Evolutionary conservation across 2,113 vertebrate genomes (phyloP).

Genomic region (Neodon shergylaensis): DNA sequence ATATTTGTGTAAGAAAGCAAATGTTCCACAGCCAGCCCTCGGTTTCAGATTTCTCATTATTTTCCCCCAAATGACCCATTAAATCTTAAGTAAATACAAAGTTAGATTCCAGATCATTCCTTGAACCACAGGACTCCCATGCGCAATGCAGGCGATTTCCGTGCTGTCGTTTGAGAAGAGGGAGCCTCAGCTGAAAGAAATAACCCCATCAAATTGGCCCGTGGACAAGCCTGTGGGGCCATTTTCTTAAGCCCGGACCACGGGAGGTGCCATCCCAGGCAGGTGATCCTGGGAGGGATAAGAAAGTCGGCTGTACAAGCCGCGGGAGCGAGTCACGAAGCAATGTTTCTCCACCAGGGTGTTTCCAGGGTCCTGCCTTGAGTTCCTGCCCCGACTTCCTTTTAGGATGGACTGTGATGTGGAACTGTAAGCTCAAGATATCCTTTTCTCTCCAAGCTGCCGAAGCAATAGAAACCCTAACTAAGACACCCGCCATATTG

Average conservation of each 20-base stretch:
- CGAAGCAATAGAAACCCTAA: background rate
- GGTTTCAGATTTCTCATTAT: conserved; percentile 35
- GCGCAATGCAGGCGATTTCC: background rate
- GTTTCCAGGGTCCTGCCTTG: background rate
- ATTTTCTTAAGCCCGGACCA: background rate
- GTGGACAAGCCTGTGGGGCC: background rate
- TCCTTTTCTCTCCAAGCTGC: background rate
- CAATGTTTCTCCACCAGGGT: too few species aligned
- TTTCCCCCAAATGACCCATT: conserved; percentile 60
- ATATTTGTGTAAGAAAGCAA: conserved; percentile 62
- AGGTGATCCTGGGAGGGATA: background rate
- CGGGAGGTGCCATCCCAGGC: background rate
- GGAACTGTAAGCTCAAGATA: background rate
- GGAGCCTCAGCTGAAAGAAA: background rate
- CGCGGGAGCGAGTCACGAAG: background rate
- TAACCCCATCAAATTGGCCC: background rate
- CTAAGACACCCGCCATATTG: background rate
- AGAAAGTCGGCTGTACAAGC: background rate
- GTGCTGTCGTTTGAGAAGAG: background rate
- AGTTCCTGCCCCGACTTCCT: background rate
- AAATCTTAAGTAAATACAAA: conserved; percentile 56
- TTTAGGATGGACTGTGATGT: background rate
- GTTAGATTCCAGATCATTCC: background rate
- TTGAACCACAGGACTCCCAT: background rate
- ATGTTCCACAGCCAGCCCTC: conserved; percentile 42